phyloP scores from a whole-genome alignment of 2,888 invertebrate genomes.

The Torymus tubicola region DNA sequence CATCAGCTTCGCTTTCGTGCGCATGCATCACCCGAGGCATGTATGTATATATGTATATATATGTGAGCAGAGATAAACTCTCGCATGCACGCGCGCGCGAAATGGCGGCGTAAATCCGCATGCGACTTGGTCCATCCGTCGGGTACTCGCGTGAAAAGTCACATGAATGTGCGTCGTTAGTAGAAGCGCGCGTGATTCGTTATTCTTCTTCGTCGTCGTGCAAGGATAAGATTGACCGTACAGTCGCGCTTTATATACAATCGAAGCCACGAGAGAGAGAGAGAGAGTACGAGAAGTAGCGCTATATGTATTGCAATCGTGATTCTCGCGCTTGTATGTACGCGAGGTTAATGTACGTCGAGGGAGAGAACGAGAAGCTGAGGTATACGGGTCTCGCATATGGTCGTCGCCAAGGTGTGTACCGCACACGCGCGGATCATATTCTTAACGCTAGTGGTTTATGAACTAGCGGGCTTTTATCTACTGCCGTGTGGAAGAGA shows the following conservation, averaged over 20 bases:
- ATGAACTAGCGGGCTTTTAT: conserved; percentile 73
- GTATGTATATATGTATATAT: too few species aligned
- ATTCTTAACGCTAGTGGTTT: conserved; percentile 76
- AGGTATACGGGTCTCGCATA: conserved; percentile 59
- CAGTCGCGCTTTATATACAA: conserved; percentile 17
- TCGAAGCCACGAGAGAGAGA: too few species aligned
- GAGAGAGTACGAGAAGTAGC: not conserved
- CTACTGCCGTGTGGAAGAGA: conserved; percentile 66
- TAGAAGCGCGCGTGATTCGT: conserved; percentile 51
- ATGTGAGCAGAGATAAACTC: conserved; percentile 32
- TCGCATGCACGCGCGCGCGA: not conserved
- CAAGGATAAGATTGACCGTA: conserved; percentile 28
- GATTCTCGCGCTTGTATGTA: not conserved
- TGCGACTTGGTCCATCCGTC: conserved; percentile 36
- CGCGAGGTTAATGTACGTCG: conserved; percentile 46
- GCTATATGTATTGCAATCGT: conserved; percentile 19
- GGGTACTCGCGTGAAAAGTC: conserved; percentile 50
- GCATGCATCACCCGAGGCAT: conserved; percentile 35
- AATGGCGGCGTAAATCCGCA: conserved; percentile 28
- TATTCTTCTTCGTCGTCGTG: conserved; percentile 24
- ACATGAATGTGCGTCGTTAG: conserved; percentile 46
- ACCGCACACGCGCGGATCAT: conserved; percentile 72
- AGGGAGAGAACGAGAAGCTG: not conserved
- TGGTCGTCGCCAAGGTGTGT: conserved; percentile 69
- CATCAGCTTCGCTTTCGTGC: not conserved